phyloP scores from a whole-genome alignment of 2,888 invertebrate genomes.

The Torymus aiolomorphi region DNA sequence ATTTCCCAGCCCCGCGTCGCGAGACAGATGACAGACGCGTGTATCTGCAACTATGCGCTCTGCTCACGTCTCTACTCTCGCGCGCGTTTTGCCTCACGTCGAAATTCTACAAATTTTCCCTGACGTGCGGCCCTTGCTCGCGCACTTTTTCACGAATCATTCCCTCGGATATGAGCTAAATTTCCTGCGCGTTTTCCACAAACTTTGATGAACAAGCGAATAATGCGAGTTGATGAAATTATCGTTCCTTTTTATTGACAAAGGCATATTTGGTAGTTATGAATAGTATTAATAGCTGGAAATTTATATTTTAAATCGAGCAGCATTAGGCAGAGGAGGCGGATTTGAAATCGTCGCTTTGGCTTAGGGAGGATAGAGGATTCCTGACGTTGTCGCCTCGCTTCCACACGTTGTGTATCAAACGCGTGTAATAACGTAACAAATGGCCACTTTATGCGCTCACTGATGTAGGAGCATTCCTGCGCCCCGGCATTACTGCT shows the following conservation, averaged over 20 bases:
- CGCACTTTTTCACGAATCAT: background rate
- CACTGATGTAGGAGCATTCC: slow-evolving; percentile 63
- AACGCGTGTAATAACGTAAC: slow-evolving; percentile 71
- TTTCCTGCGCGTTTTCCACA: no score
- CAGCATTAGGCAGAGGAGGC: slow-evolving; percentile 66
- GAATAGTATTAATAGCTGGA: slow-evolving; percentile 66
- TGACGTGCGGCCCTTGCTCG: background rate
- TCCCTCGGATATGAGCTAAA: background rate
- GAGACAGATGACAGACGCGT: slow-evolving; percentile 47
- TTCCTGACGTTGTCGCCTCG: background rate
- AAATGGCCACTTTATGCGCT: slow-evolving; percentile 71
- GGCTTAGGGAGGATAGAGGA: background rate
- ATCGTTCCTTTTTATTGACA: background rate
- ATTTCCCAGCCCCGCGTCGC: slow-evolving; percentile 37
- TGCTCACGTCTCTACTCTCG: background rate
- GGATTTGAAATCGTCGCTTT: slow-evolving; percentile 44
- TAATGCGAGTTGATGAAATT: no score
- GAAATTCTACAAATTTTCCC: background rate
- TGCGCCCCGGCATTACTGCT: slow-evolving; percentile 65
- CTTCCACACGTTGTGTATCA: slow-evolving; percentile 67
- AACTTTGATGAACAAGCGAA: no score
- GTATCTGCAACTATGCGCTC: slow-evolving; percentile 5
- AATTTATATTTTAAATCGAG: slow-evolving; percentile 73
- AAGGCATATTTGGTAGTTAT: slow-evolving; percentile 3
- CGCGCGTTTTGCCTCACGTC: background rate